A percentile compares a stretch with the other conserved stretches of the same genome.
Conservation (phyloP, 2,888 invertebrate species). For the Monoplex corrugatus region DNA sequence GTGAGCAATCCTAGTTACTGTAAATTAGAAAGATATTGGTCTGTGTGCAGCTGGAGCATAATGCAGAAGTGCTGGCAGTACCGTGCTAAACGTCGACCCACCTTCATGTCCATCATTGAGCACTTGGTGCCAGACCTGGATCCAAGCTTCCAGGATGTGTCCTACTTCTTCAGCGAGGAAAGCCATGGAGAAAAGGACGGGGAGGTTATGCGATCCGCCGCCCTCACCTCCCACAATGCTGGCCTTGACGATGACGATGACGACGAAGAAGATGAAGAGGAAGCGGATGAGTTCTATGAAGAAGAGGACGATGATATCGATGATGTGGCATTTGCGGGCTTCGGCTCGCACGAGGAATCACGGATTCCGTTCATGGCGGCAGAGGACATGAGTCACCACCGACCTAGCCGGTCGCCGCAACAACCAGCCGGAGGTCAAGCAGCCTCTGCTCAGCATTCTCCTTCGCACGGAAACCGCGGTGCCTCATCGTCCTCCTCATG, state of each 20-base stretch:
- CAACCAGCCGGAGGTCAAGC: not conserved
- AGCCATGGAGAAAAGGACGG: conserved; percentile 57
- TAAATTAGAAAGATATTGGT: not conserved
- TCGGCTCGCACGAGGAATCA: conserved; percentile 33
- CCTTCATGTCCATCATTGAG: conserved; percentile 89
- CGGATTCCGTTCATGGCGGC: conserved; percentile 44
- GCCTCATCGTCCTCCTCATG: conserved; percentile 44
- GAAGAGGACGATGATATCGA: conserved; percentile 60
- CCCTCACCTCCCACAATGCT: conserved; percentile 12
- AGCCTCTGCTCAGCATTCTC: conserved; percentile 39
- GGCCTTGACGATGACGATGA: conserved; percentile 17
- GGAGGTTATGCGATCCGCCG: not conserved
- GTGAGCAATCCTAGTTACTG: too few species aligned
- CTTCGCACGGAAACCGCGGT: conserved; percentile 43
- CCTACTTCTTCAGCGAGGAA: conserved; percentile 84
- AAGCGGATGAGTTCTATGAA: conserved; percentile 52
- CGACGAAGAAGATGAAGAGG: not conserved
- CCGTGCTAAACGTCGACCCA: conserved; percentile 89
- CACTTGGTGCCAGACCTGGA: conserved; percentile 87
- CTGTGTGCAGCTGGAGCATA: conserved; percentile 86
- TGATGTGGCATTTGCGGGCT: conserved; percentile 27
- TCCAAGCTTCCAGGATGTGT: conserved; percentile 85
- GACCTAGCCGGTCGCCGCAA: not conserved
- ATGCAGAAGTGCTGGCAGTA: conserved; percentile 97
- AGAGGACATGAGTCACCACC: conserved; percentile 31